A percentile compares a stretch with the other conserved stretches of the same genome.
phyloP scores from a whole-genome alignment of 2,113 vertebrate species.

The Thomomys bottae region DNA sequence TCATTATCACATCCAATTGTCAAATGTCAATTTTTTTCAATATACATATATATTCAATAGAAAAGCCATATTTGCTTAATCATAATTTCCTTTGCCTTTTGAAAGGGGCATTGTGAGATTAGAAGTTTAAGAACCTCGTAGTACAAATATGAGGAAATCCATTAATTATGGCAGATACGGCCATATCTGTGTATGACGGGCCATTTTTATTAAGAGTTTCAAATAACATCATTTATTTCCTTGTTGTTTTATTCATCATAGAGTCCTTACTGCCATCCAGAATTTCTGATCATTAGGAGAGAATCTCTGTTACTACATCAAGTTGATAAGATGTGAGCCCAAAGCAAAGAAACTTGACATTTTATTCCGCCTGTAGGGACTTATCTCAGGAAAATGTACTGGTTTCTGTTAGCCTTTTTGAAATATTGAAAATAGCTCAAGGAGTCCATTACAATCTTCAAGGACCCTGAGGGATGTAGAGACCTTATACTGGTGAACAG shows the following conservation, averaged over 20 bases:
- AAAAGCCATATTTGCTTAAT: conserved; percentile 4
- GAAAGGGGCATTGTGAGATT: conserved; percentile 4
- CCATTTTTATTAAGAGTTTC: conserved; percentile 21
- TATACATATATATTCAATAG: background rate
- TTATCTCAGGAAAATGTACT: conserved; percentile 48
- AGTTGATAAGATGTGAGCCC: conserved; percentile 54
- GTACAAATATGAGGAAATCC: background rate
- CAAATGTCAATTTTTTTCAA: background rate
- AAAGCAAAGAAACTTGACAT: conserved; percentile 64
- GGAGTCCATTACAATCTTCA: conserved; percentile 52
- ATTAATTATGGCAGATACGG: conserved; percentile 19
- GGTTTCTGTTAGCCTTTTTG: conserved; percentile 54
- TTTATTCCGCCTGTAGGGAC: conserved; percentile 56
- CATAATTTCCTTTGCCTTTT: conserved; percentile 14
- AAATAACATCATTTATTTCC: conserved; percentile 29
- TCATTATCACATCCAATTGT: background rate
- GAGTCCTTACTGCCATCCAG: background rate
- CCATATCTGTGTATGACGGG: background rate
- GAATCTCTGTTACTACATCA: conserved; percentile 25
- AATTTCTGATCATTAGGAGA: conserved; percentile 35
- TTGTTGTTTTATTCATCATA: conserved; percentile 22
- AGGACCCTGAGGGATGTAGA: conserved; percentile 23
- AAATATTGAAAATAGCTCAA: conserved; percentile 69
- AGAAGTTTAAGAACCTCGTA: background rate
- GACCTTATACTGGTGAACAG: conserved; percentile 13